phyloP scores from a whole-genome alignment of 1,140 invertebrate species.

The Drosophila chauvacae region DNA sequence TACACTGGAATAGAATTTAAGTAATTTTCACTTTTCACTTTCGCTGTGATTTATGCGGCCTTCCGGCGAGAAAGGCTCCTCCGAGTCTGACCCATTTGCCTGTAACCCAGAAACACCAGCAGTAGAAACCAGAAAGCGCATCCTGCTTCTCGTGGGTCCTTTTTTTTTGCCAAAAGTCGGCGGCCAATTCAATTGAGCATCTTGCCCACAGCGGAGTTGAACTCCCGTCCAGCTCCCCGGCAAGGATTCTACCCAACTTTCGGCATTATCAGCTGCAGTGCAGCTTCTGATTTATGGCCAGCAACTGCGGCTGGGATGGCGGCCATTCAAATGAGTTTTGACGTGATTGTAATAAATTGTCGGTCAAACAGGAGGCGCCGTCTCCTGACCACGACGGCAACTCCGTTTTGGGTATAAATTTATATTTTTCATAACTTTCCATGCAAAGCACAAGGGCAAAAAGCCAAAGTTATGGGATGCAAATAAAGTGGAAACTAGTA shows the following conservation, averaged over 20 bases:
- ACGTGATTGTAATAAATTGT: constrained; percentile 83
- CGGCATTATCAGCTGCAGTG: constrained; percentile 74
- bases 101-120: constrained; percentile 58
- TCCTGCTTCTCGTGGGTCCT: constrained; percentile 1
- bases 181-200: constrained; percentile 64
- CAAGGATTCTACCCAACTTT: background rate
- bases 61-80: constrained; percentile 15
- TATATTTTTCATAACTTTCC: constrained; percentile 59
- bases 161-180: constrained; percentile 44
- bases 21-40: constrained; percentile 63
- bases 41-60: constrained; percentile 64
- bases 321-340: constrained; percentile 77
- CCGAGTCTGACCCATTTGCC: constrained; percentile 56
- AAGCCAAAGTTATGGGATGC: constrained; percentile 40
- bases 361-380: constrained; percentile 59
- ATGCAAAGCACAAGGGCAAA: constrained; percentile 23
- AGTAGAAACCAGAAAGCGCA: constrained; percentile 13
- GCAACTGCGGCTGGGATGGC: constrained; percentile 38
- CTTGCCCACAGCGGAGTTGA: constrained; percentile 24
- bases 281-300: constrained; percentile 75
- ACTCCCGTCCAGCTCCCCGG: constrained; percentile 4
- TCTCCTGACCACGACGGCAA: background rate
- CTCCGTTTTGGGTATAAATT: constrained; percentile 43
- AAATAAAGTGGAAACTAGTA: constrained; percentile 41
- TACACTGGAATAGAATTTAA: constrained; percentile 19